Base-by-base conservation (phyloP, 2,113 vertebrate genomes). In the Hyaena hyaena region DNA sequence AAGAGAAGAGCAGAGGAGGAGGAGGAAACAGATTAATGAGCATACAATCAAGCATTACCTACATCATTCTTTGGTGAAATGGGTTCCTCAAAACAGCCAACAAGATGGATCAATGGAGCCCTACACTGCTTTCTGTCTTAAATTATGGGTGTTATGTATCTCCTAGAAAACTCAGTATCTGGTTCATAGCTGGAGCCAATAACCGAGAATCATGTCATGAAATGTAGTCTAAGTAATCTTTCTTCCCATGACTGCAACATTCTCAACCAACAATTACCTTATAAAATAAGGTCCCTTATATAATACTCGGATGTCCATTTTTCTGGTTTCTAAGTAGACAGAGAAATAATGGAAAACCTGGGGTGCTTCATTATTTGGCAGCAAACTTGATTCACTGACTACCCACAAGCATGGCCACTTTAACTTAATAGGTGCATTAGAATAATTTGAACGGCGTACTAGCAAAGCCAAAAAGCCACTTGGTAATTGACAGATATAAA, bases 381-480 rank as follows among this genome's bases (percentile, higher is more conserved):
- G 69, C 74, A 82, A 96, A 97, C 97, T 43, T 93, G 97, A 97
- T 97, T 97, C 74, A 85, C 92, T 61, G 63, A 96, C 61, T 92
- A 92, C 86, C 95, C 50, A 93, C 76, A 82, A 93, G 89, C 89
- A 87, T 69, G 90, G 86, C 55, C 83, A 84, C 96, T 96, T 96
- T 95, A 97, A 94, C 91, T 97, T 95, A 96, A 93, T 92, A 92
- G 93, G 87, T 92, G 90, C 93, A 92, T 98, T 96, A 87, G 82
- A 85, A 89, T 96, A 93, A 98, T 98, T 92, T 95, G 83, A 97
- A 95, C 39, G n/a, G 86, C 92, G 71, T 68, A 90, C 97, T 45
- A 82, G 63, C 79, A 95, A 96, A 96, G 92, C 83, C 92, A 93
- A 84, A 96, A 94, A 89, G 87, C 87, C 90, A 96, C 95, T 95